Base-by-base conservation (phyloP, 1,140 invertebrate genomes). In the Conus betulinus region DNA sequence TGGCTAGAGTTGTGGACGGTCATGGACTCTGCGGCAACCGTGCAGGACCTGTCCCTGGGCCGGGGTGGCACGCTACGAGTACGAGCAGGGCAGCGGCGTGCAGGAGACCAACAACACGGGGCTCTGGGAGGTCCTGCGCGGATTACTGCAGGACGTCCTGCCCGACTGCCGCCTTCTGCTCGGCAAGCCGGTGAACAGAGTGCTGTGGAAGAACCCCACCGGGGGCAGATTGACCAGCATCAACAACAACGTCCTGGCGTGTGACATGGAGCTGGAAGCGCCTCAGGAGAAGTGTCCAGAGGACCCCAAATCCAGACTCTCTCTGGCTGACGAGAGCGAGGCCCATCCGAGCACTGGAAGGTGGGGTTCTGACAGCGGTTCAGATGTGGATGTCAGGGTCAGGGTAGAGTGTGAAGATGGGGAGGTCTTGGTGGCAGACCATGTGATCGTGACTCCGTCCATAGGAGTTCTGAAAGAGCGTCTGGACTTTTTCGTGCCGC, bases 391-490 rank as follows among this genome's bases (percentile, higher is more conserved):
- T 39, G 25, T 27, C 10, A 8, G 25, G 27, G 83, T 84, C 23
- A 8, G 25, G 23, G 60, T 84, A 15, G 57, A 67, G 11, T 84
- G 83, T 25, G 83, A 84, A 11, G 83, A 84, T 25, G 83, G 83
- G 5, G 83, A 84, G 13, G 25, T 84, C 13, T 27, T 84, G 5
- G 11, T 27, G 10, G 83, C 83, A 5, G 83, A 84, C 39, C 83
- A 84, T n/a, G 83, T 84, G 55, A 67, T 84, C 55, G 83, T 84
- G 57, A 84, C 83, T 5, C 20, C 83, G 17, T 84, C 83, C 15
- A 17, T 84, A 7, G 83, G 83, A 5, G 23, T 25, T 51, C 83
- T 84, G 23, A 57, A 84, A 60, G 83, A 60, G 39, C 83, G 67
- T 1, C 20, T 10, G 13, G 39, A 67, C n/a, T 84, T 84, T 13